Conservation (phyloP, 2,888 invertebrate species). For the Cyaniris semiargus region DNA sequence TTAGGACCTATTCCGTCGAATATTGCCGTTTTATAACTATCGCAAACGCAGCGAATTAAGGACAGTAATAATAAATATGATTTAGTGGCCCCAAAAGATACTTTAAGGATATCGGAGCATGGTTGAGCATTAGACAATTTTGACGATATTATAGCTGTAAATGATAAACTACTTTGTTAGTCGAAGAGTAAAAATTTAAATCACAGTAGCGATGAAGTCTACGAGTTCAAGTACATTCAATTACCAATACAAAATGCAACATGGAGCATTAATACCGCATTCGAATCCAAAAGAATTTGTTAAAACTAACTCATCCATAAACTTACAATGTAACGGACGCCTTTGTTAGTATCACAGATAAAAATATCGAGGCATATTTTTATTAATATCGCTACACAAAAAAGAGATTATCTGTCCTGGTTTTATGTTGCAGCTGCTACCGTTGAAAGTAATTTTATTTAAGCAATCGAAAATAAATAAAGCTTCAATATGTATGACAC, state of each 20-base stretch:
- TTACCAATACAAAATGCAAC: constrained; percentile 25
- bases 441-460: constrained; percentile 37
- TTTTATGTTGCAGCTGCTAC: constrained; percentile 70
- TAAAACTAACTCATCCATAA: constrained; percentile 68
- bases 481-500: not conserved
- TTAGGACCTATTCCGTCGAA: constrained; percentile 32
- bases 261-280: constrained; percentile 19
- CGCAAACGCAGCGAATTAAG: not conserved
- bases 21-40: constrained; percentile 18
- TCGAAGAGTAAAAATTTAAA: not conserved
- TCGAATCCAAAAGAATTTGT: constrained; percentile 43
- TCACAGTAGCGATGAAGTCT: not conserved
- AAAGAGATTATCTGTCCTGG: constrained; percentile 73
- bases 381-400: constrained; percentile 77
- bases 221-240: not conserved
- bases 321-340: constrained; percentile 63
- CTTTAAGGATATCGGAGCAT: not conserved
- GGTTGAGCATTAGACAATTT: not conserved
- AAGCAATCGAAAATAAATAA: constrained; percentile 34
- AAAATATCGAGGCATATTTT: constrained; percentile 75
- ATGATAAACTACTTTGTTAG: not conserved
- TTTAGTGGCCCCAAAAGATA: not conserved
- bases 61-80: not conserved
- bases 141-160: not conserved
- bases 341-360: constrained; percentile 72